Base-by-base conservation (phyloP, 1,140 invertebrate genomes). In the Forficula auricularia region DNA sequence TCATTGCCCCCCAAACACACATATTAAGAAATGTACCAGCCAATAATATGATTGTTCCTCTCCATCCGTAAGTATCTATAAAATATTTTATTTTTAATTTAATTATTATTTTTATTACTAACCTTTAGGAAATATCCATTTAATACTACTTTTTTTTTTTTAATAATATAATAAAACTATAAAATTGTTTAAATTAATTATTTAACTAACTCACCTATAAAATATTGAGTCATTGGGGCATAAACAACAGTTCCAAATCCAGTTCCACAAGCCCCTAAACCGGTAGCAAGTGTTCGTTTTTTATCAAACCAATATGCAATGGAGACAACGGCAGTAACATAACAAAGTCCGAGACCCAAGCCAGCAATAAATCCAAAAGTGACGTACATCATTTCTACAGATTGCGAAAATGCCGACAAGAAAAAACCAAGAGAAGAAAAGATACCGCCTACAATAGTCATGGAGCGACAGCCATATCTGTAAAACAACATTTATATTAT, bases 271-370 rank as follows among this genome's bases (percentile, higher is more conserved):
- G 90, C 88, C 1, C 88, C 82, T 22, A 96, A 70, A 1, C 92
- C 88, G 10, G 88, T 90, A 3, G 92, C 92, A 34, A 97, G 66
- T 9, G 83, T 88, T 18, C 90, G 69, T 54, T 80, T 83, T 54
- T 86, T 84, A 50, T 97, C 91, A 58, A 97, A 97, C 73, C 94
- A 97, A 56, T 88, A 92, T 9, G 90, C 89, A 39, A 97, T 91
- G 22, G 70, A 67, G 2, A 96, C 90, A 1, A 89, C 84, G 1
- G 83, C 83, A 9, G 88, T 87, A 1, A 94, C 86, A 56, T 86
- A 88, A 22, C 83, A 82, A 19, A 91, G 62, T 2, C 85, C 82
- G 40, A 92, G 65, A 3, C 86, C 88, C 15, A 89, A 62, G 2
- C 87, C 87, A 19, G 85, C 78, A 18, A 90, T 71, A 2, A 89